Conservation (phyloP, 1,140 invertebrate species). For the Lycorma delicatula region DNA sequence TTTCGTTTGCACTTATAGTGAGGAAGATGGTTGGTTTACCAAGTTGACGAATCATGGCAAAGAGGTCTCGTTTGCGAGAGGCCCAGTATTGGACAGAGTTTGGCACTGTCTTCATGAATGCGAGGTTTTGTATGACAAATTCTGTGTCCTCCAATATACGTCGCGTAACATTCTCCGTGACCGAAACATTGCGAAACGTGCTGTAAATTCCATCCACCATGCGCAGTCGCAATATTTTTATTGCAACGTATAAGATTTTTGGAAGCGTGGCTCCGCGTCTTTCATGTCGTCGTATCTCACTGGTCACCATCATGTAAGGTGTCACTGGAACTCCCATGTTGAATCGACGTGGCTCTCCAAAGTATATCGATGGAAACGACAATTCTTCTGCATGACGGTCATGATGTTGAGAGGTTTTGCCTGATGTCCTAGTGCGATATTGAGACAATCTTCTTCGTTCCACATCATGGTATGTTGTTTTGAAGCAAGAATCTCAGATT, state of each 20-base stretch:
- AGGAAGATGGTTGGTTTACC: constrained; percentile 32
- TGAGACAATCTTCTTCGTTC: constrained; percentile 32
- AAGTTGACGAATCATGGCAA: constrained; percentile 33
- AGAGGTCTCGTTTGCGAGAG: constrained; percentile 35
- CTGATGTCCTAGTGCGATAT: constrained; percentile 30
- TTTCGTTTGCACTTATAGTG: constrained; percentile 25
- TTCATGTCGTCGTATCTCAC: constrained; percentile 27
- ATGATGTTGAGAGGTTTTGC: constrained; percentile 22
- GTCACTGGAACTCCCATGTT: constrained; percentile 24
- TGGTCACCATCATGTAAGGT: constrained; percentile 24
- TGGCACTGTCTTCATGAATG: constrained; percentile 22
- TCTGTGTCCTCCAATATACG: constrained; percentile 20
- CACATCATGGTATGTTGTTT: constrained; percentile 34
- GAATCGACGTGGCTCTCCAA: constrained; percentile 31
- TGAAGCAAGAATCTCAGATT: constrained; percentile 28
- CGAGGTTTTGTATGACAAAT: constrained; percentile 25
- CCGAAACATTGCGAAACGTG: constrained; percentile 27
- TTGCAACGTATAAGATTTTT: constrained; percentile 27
- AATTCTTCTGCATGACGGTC: constrained; percentile 35
- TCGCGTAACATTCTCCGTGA: constrained; percentile 24
- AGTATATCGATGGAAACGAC: constrained; percentile 36
- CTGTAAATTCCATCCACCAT: constrained; percentile 17
- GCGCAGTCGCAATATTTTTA: constrained; percentile 26
- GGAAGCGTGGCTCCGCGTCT: constrained; percentile 21
- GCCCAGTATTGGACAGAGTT: constrained; percentile 20